Evolutionary conservation across 2,113 vertebrate species (phyloP).

Genomic region (Donacobius atricapilla): DNA sequence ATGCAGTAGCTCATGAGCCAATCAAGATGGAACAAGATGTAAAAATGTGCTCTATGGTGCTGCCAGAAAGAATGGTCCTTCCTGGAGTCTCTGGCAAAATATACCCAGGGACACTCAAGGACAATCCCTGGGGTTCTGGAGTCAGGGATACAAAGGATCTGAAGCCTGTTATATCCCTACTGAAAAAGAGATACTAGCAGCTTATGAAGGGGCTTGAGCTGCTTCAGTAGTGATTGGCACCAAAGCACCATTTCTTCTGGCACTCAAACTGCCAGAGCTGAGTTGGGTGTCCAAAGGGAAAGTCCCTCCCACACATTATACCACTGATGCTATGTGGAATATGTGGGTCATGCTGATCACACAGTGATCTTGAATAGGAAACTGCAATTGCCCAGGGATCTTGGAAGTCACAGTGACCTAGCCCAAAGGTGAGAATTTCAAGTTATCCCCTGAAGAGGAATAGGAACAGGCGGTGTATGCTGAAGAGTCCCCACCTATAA

Average conservation of each 20-base stretch:
- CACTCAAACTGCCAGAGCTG: no score
- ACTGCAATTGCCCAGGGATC: not conserved
- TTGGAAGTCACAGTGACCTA: accelerated
- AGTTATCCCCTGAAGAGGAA: not conserved
- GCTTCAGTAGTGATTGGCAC: not conserved
- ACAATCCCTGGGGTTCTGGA: not conserved
- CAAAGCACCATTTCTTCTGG: not conserved
- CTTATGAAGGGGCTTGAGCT: not conserved
- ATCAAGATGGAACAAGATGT: not conserved
- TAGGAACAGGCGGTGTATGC: not conserved
- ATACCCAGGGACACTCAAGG: not conserved
- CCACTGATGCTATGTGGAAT: not conserved
- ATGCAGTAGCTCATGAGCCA: no score
- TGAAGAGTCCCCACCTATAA: no score
- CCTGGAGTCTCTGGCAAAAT: not conserved
- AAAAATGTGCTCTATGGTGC: not conserved
- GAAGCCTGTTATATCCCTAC: not conserved
- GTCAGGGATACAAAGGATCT: not conserved
- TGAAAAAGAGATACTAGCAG: not conserved
- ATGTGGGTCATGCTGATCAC: not conserved
- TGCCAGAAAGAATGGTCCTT: not conserved
- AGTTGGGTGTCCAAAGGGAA: not conserved
- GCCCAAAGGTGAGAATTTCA: not conserved
- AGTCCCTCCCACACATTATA: not conserved
- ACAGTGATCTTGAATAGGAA: not conserved